Conservation (phyloP, 2,113 vertebrate species). For the Antigone vipio region DNA sequence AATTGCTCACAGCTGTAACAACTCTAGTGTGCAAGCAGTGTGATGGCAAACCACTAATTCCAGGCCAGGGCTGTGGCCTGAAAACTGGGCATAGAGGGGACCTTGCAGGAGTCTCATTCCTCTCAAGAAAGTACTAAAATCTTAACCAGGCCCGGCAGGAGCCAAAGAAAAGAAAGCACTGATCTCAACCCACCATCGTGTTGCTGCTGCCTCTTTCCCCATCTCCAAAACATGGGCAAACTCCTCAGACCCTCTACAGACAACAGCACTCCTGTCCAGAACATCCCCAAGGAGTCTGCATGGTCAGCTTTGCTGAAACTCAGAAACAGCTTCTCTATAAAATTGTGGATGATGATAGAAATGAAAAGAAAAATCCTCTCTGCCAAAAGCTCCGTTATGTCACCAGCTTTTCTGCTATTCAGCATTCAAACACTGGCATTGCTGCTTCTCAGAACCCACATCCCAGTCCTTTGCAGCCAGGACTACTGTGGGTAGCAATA, state of each 20-base stretch:
- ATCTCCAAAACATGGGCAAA: not conserved
- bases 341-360: not conserved
- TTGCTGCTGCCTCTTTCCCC: not conserved
- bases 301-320: not conserved
- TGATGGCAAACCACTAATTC: slow-evolving; percentile 7
- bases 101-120: not conserved
- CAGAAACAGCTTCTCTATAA: not conserved
- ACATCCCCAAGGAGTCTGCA: not conserved
- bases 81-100: not conserved
- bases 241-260: not conserved
- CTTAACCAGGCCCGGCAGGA: not conserved
- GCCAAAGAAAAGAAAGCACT: not conserved
- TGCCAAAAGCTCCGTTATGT: not conserved
- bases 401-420: not conserved
- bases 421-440: not conserved
- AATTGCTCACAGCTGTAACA: slow-evolving; percentile 49
- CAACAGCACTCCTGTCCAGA: not conserved
- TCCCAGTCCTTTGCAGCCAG: not conserved
- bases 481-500: not conserved
- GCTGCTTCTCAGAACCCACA: not conserved
- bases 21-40: not conserved
- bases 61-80: not conserved
- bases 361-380: not conserved
- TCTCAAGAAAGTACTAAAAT: not conserved
- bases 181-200: not conserved